Evolutionary conservation across 2,888 invertebrate genomes (phyloP), one percentile per base, ranked within the genome.

Genomic region (Piscicola geometra): DNA sequence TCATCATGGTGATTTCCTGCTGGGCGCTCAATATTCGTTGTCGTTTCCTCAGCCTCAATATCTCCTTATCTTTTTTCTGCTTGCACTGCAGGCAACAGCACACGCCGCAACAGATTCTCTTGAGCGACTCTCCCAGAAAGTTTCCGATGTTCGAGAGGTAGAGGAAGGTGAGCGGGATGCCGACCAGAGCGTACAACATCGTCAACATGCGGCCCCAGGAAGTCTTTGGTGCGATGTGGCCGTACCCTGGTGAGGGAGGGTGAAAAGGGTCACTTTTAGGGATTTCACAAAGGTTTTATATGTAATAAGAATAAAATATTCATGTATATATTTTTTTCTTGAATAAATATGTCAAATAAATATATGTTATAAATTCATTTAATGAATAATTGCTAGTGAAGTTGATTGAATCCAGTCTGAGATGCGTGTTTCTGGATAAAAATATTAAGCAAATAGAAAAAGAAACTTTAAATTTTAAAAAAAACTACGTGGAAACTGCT

Each of bases 91-190:
- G 77, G 41, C 80, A 80, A 69, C 81, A 81, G 66, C 78, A 80
- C 25, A 80, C 77, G 56, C 80, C 80, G 60, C 81, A 80, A 77
- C 81, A 81, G 56, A 81, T 78, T 47, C 78, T 80, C 67, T 79
- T 79, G 73, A 81, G 81, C 30, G 78, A 76, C 71, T 81, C 80
- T 12, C 81, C 81, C 68, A 81, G 76, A 76, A 81, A 81, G 73
- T 81, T 81, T 71, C 81, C 81, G 68, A 81, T 81, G 76, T 80
- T 81, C 0, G 81, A 80, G 12, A 81, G 75, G 76, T 81, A 81
- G 28, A 81, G 78, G 72, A 81, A 81, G 5, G 80, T 80, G 41
- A 81, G 77, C 0, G 81, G 81, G 33, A 81, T 81, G 35, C 81
- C 81, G 18, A 81, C 67, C 32, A 81, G 79, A 30, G 81, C 81